These are phyloP conservation scores for Leguminivora glycinivorella DNA, from an alignment of 1,140 invertebrate genomes.

Conservation along the genomic window DNA sequence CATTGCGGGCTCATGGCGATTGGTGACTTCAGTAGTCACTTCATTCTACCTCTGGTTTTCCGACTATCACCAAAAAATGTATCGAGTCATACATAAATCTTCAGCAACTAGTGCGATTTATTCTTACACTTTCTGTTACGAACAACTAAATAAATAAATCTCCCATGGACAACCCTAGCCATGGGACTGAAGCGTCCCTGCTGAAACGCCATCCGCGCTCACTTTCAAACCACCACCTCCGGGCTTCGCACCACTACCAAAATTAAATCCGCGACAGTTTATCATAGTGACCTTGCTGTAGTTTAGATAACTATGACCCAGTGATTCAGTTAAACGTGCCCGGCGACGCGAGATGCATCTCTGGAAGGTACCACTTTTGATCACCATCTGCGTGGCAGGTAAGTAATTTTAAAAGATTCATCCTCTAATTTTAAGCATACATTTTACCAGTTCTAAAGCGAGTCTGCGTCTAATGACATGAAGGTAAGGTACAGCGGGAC, in stretches of 20 bases:
- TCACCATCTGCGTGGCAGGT: background rate
- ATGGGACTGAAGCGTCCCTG: conserved; percentile 12
- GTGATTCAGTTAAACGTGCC: conserved; percentile 1
- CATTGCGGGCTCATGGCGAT: too few species aligned
- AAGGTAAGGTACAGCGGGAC: too few species aligned
- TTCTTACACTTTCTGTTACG: too few species aligned
- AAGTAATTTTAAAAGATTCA: background rate
- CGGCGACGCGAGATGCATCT: background rate
- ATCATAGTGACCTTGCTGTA: background rate
- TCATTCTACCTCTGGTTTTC: too few species aligned
- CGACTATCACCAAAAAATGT: too few species aligned
- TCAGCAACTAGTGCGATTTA: too few species aligned
- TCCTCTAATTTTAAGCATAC: too few species aligned
- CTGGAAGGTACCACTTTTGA: background rate
- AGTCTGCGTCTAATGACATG: too few species aligned
- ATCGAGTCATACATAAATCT: too few species aligned
- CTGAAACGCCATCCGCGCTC: conserved; percentile 15
- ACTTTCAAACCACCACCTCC: conserved; percentile 9
- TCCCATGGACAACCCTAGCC: background rate
- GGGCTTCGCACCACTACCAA: background rate
- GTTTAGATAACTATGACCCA: background rate
- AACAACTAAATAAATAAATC: too few species aligned
- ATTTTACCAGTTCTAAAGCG: too few species aligned
- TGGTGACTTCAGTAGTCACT: too few species aligned
- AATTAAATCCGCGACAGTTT: background rate